Conservation (phyloP, 2,797 vertebrate species). For the Periparus ater region DNA sequence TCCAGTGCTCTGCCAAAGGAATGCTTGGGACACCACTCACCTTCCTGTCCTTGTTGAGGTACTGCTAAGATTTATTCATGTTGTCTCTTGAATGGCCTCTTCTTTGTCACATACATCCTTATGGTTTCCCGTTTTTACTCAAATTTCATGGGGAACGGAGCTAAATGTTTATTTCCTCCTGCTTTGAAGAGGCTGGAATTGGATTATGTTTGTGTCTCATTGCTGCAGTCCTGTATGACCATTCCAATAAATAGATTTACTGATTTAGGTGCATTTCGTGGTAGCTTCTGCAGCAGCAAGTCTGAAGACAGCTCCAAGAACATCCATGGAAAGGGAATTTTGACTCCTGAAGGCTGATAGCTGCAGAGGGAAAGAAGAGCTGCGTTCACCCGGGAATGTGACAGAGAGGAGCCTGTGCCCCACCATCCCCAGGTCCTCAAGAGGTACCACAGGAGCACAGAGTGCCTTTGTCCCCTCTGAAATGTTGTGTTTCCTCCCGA, state of each 20-base stretch:
- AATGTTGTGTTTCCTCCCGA: background rate
- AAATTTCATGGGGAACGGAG: background rate
- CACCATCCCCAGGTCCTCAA: background rate
- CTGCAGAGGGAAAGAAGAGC: background rate
- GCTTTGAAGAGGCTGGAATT: background rate
- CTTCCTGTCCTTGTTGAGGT: background rate
- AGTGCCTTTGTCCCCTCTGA: background rate
- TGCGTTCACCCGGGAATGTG: background rate
- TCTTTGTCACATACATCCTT: background rate
- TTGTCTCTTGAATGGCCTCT: background rate
- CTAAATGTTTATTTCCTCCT: background rate
- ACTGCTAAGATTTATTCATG: background rate
- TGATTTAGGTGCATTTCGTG: background rate
- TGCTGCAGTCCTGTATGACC: constrained; percentile 14
- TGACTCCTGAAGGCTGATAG: background rate
- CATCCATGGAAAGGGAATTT: background rate
- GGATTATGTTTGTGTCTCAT: constrained; percentile 1
- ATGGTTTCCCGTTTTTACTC: background rate
- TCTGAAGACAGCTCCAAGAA: background rate
- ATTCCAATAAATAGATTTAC: constrained; percentile 47
- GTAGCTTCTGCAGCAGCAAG: background rate
- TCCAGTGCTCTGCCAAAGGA: background rate
- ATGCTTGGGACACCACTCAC: background rate
- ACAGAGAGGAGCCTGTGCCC: background rate
- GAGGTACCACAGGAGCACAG: background rate